Conservation (phyloP, 2,888 invertebrate genomes). For the Rhagonycha fulva region DNA sequence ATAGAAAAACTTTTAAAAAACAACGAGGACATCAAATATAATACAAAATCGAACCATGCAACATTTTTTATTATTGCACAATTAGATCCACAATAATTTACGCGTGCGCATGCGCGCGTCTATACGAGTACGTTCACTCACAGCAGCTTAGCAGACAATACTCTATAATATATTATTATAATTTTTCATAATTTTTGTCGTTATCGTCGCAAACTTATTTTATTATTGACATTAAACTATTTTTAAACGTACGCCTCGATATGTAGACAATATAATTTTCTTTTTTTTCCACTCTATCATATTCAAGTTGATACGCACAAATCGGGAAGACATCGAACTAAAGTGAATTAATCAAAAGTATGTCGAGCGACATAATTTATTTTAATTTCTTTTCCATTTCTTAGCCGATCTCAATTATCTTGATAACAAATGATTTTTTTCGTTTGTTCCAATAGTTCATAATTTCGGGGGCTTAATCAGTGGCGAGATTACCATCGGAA, state of each 20-base stretch:
- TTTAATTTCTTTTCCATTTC: neutral
- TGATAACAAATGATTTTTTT: neutral
- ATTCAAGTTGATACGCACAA: constrained; percentile 45
- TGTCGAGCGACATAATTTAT: neutral
- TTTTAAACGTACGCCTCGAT: neutral
- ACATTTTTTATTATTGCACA: neutral
- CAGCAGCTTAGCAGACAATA: neutral
- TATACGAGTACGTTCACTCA: neutral
- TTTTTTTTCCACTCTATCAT: constrained; percentile 6
- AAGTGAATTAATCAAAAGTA: constrained; percentile 34
- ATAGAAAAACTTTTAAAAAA: neutral
- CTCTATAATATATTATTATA: too few species aligned
- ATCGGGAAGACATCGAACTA: constrained; percentile 53
- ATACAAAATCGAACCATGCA: neutral
- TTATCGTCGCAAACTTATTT: neutral
- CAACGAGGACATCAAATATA: neutral
- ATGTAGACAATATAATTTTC: constrained; percentile 8
- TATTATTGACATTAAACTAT: constrained; percentile 2
- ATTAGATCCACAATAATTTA: neutral
- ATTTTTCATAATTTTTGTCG: neutral
- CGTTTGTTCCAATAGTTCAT: neutral
- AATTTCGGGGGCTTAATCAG: too few species aligned
- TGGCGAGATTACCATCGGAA: too few species aligned
- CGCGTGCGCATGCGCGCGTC: neutral
- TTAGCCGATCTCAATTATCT: neutral